Evolutionary conservation across 2,113 vertebrate species (phyloP), one percentile per base, ranked within the genome.

Genomic region (Ibidorhyncha struthersii): DNA sequence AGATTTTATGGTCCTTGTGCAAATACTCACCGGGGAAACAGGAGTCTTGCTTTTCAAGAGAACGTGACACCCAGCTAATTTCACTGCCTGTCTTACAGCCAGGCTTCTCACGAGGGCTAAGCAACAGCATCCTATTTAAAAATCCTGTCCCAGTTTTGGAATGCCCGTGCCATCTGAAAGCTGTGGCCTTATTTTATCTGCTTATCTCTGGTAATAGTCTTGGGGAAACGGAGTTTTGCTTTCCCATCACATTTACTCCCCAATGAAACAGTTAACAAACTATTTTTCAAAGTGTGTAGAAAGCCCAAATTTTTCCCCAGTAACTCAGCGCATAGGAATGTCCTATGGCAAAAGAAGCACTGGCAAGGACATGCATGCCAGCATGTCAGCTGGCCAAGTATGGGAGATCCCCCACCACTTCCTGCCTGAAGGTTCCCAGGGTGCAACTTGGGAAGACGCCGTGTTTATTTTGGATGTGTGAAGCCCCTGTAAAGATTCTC

Each of bases 271-370:
- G 87, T 93, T 93, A 41, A 81, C 91, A 84, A 95, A 22, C 34
- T 80, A 4, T 83, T 93, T 96, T 96, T 84, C 50, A 20, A 40
- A 74, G 74, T 34, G 59, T 91, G 94, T 40, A 96, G 85, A 86
- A 89, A 94, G 82, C 69, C 63, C 47, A 56, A 20, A 82, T 92
- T 96, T 96, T 93, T 89, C 87, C 86, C 76, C n/a, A 23, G 49
- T 78, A 96, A 96, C 90, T 96, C 93, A 96, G 86, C 91, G 79
- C 89, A 59, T 21, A 93, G 95, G 96, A 96, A 97, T 95, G 93
- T 97, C 67, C 91, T 88, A 80, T 93, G 97, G 94, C 95, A 95
- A 14, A 82, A 67, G 92, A 29, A 92, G 80, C 76, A 12, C 92
- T 96, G 96, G 91, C 91, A 92, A 69, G 92, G 90, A 81, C 92